Conservation (phyloP, 2,113 vertebrate genomes). For the Dascyllus trimaculatus region DNA sequence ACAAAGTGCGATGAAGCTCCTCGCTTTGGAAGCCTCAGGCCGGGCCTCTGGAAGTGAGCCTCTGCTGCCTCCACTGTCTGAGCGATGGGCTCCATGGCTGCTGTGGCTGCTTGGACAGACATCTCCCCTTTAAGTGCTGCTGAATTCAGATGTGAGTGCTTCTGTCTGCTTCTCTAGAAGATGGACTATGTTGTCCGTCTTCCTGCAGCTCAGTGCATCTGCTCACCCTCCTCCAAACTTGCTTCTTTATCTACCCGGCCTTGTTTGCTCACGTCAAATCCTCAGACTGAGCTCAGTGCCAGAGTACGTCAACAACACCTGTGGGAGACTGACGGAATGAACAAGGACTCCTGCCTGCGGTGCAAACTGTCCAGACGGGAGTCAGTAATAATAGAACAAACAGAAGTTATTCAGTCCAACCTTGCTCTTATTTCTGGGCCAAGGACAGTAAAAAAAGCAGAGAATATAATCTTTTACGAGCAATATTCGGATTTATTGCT, state of each 20-base stretch:
- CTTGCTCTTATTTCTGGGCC: conserved; percentile 27
- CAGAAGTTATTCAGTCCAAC: conserved; percentile 13
- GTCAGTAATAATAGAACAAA: conserved; percentile 39
- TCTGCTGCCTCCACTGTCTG: conserved; percentile 46
- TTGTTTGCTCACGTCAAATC: conserved; percentile 67
- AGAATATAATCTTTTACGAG: neutral
- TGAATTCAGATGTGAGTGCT: conserved; percentile 18
- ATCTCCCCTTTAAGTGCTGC: neutral
- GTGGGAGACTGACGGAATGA: conserved; percentile 32
- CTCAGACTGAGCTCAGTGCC: conserved; percentile 49
- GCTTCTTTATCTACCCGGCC: conserved; percentile 53
- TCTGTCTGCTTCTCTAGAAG: neutral
- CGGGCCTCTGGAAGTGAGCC: conserved; percentile 25
- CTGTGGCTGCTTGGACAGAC: neutral
- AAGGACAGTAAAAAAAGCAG: conserved; percentile 18
- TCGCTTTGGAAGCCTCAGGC: conserved; percentile 38
- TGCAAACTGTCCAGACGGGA: conserved; percentile 23
- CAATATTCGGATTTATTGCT: too few relatives aligned
- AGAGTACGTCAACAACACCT: conserved; percentile 60
- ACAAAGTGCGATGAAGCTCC: conserved; percentile 74
- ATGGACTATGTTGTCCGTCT: neutral
- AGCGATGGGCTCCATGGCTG: conserved; percentile 55
- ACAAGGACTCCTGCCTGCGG: conserved; percentile 27
- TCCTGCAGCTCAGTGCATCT: conserved; percentile 17
- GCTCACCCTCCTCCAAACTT: neutral